These are phyloP conservation scores for Coptotermes formosanus DNA, from an alignment of 1,140 invertebrate genomes.

Conservation along the genomic window DNA sequence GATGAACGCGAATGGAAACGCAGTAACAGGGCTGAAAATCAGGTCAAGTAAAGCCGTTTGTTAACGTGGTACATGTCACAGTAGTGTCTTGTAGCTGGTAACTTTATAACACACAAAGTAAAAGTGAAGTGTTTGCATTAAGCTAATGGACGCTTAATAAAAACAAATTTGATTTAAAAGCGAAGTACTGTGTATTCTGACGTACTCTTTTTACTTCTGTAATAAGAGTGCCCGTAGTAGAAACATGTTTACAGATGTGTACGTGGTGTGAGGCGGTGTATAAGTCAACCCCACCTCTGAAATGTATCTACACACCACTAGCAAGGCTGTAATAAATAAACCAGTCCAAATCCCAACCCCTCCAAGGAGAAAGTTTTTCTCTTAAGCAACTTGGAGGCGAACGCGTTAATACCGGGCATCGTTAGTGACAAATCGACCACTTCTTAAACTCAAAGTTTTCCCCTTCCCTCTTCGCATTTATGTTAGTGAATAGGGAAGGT, in stretches of 20 bases:
- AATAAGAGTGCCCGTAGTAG: neutral
- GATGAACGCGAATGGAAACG: no score
- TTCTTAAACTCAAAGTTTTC: neutral
- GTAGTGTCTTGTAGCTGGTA: neutral
- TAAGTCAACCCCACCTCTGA: neutral
- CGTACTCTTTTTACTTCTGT: neutral
- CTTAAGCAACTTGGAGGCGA: neutral
- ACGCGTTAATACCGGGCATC: neutral
- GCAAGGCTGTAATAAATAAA: constrained; percentile 5
- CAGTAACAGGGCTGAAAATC: no score
- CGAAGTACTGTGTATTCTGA: neutral
- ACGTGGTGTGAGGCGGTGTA: neutral
- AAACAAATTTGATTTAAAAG: constrained; percentile 20
- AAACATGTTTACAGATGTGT: constrained; percentile 13
- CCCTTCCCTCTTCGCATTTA: neutral
- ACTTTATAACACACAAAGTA: neutral
- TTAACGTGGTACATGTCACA: neutral
- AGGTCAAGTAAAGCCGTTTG: no score
- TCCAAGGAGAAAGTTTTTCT: neutral
- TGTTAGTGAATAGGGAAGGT: neutral
- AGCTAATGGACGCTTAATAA: neutral
- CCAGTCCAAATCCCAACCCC: neutral
- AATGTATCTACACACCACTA: neutral
- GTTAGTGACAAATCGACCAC: neutral
- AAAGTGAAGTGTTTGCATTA: constrained; percentile 4